Base-by-base conservation (phyloP, 2,797 vertebrate genomes). In the Bryconaethiops microstoma region DNA sequence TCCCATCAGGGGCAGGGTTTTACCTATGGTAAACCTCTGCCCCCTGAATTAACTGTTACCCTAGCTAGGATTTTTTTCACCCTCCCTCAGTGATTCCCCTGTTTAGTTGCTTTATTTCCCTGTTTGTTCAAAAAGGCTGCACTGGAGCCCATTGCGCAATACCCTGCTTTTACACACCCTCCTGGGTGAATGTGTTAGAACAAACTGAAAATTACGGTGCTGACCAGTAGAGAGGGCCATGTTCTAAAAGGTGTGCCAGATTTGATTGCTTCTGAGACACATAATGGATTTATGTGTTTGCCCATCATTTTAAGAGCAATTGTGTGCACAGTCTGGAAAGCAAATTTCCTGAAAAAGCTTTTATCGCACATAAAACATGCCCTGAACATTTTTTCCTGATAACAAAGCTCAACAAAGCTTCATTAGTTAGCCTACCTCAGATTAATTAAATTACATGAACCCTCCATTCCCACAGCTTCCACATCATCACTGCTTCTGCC, bases 61-160 rank as follows among this genome's bases (percentile, higher is more conserved):
- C 29, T 23, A 48, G 39, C 55, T 55, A 52, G 25, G 10, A 60
- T 67, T 79, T 4, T 65, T 16, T n/a, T 62, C 54, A n/a, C 57
- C 35, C 29, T 45, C 55, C 2, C 14, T 40, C 17, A 14, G 5
- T 57, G 13, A 23, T 29, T 76, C 8, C 19, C 8, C 0, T 25
- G 42, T 69, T 70, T 78, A 72, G 78, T 63, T 69, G 57, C 39
- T 81, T 81, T 45, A 35, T 67, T 77, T 60, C 39, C 42, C 6
- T 17, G 39, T 70, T 45, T 65, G 72, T 68, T 72, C 3, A 1
- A 69, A 63, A 57, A 73, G 64, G 62, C 19, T 48, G 54, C 52
- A 6, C 14, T 76, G n/a, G 39, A 48, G 52, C 1, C 16, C 1
- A 2, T 82, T 77, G 76, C 10, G 0, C 69, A 85, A 82, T 80